Base-by-base conservation (phyloP, 2,113 vertebrate genomes). In the Hippoglossus stenolepis region DNA sequence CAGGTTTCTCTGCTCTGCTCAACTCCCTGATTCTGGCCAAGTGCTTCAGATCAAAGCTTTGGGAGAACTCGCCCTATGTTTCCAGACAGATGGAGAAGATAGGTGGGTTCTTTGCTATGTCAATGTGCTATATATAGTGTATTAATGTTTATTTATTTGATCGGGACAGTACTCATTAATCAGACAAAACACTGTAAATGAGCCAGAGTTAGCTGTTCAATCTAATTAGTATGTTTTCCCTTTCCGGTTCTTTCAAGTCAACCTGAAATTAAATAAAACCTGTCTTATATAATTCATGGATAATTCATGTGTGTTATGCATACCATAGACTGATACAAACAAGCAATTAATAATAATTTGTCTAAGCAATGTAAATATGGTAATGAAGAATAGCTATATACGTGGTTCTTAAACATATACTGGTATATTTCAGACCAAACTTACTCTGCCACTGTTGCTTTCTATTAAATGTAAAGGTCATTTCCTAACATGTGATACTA, bases 21-120 rank as follows among this genome's bases (percentile, higher is more conserved):
- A 98, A 96, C 74, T 94, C 96, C 21, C 75, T 97, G 90, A 95
- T 97, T 90, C 93, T 99, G 93, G 95, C 96, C 2, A 99, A 99
- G 84, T 99, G 98, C 93, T 98, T 99, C 92, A 94, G 94, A 75
- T 96, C 97, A 87, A 97, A 91, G 89, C 95, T 99, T 84, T 99
- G 98, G 97, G 98, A 99, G 90, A 96, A 99, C 89, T 99, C 98
- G 4, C 90, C 91, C 5, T 96, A 95, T 59, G 91, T 99, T 67
- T 97, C 97, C 70, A 99, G 96, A 88, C 98, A 99, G 78, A 77
- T 99, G 89, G 98, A 98, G 89, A 99, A 97, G 94, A 99, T 99
- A 83, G 98, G 97, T 99, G 91, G 14, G 94, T 57, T 26, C 13
- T 76, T 60, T 15, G 12, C 58, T 17, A 9, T n/a, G 40, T 69